phyloP scores from a whole-genome alignment of 2,113 vertebrate genomes.

The Sakesphorus luctuosus region DNA sequence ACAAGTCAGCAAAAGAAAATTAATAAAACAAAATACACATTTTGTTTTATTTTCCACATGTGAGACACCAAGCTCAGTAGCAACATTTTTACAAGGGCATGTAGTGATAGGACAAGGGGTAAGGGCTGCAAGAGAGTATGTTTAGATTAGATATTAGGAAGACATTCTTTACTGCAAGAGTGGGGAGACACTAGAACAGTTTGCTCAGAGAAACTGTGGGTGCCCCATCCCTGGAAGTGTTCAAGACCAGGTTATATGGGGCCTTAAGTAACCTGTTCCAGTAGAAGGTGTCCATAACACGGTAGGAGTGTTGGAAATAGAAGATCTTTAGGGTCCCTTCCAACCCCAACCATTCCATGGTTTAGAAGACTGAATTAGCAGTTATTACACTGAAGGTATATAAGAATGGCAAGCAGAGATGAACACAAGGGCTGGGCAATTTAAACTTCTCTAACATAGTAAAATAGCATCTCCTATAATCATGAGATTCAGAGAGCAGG shows the following conservation, averaged over 20 bases:
- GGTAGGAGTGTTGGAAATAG: background rate
- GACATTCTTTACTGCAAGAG: background rate
- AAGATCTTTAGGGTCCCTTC: background rate
- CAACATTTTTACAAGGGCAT: background rate
- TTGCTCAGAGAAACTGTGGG: background rate
- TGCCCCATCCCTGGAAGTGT: background rate
- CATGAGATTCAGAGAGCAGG: background rate
- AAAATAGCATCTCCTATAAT: background rate
- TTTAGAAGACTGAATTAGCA: background rate
- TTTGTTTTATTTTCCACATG: background rate
- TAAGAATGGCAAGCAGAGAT: background rate
- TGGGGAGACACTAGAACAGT: background rate
- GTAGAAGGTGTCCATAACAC: background rate
- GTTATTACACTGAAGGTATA: background rate
- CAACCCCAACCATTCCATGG: background rate
- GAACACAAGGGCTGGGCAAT: background rate
- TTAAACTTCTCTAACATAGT: background rate
- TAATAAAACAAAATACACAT: background rate
- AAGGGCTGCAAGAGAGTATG: background rate
- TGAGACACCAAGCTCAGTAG: background rate
- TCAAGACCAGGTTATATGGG: background rate
- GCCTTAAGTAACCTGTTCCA: background rate
- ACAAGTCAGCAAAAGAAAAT: slow-evolving; percentile 8
- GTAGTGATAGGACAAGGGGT: background rate
- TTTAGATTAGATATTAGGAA: background rate